These are phyloP conservation scores for Mythimna vitellina DNA, from an alignment of 2,888 invertebrate genomes.

Conservation along the genomic window DNA sequence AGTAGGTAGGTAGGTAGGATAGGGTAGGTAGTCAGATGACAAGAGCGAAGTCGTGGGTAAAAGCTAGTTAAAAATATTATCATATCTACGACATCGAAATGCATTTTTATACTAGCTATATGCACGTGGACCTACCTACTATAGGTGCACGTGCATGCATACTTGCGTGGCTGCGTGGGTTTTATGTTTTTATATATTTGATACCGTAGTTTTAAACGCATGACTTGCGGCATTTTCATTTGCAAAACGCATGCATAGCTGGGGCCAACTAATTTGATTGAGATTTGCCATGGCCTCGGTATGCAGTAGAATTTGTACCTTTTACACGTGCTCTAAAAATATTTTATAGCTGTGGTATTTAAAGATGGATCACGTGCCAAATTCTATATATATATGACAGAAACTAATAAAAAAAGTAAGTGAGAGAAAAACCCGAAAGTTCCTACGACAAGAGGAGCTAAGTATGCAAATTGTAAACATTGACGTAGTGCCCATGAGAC, in stretches of 20 bases:
- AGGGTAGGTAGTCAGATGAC: too few species aligned
- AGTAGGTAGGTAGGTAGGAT: too few species aligned
- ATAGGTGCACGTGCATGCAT: background rate
- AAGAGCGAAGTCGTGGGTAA: too few species aligned
- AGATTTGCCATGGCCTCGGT: conserved; percentile 24
- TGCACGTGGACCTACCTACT: background rate
- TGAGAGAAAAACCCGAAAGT: background rate
- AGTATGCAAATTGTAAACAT: background rate
- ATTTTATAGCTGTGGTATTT: conserved; percentile 13
- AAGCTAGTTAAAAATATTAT: too few species aligned
- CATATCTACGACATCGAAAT: background rate
- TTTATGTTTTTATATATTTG: background rate
- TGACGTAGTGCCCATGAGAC: background rate
- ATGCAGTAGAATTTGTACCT: conserved; percentile 6
- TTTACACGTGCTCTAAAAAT: conserved; percentile 15
- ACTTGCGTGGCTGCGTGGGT: too few species aligned
- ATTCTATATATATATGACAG: background rate
- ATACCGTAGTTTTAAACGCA: background rate
- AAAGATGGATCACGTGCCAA: conserved; percentile 19
- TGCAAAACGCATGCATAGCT: background rate
- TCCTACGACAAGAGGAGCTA: too few species aligned
- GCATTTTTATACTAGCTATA: background rate
- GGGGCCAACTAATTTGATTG: conserved; percentile 11
- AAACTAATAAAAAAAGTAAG: background rate
- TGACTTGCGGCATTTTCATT: background rate